phyloP scores from a whole-genome alignment of 2,797 vertebrate genomes.

The Manis pentadactyla region DNA sequence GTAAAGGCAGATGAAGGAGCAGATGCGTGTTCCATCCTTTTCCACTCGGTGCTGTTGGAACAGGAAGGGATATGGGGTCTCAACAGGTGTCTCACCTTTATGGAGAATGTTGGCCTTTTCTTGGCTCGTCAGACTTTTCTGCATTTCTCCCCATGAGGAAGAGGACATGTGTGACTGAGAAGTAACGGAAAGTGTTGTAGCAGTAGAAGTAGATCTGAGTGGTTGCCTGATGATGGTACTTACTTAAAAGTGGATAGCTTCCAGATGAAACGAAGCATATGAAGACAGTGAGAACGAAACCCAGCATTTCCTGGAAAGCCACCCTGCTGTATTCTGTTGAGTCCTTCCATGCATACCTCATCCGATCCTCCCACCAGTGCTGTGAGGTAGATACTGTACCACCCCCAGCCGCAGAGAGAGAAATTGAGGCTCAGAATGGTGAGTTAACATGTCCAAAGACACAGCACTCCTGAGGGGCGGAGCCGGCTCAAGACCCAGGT shows the following conservation, averaged over 20 bases:
- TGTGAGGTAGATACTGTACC: not conserved
- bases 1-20: not conserved
- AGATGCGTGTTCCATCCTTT: not conserved
- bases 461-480: not conserved
- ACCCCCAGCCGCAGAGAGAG: not conserved
- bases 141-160: not conserved
- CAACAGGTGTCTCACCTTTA: not conserved
- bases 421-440: not conserved
- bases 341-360: not conserved
- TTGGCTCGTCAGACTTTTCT: slow-evolving; percentile 4
- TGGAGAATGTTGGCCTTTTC: not conserved
- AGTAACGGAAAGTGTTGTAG: not conserved
- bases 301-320: not conserved
- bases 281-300: not conserved
- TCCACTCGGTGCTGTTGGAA: not conserved
- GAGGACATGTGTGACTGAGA: not conserved
- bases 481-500: not conserved
- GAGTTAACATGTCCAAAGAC: not conserved
- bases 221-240: not conserved
- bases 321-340: not conserved
- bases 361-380: not conserved
- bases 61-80: not conserved
- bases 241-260: not conserved
- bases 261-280: not conserved
- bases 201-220: not conserved